These are phyloP conservation scores for Galagoides demidoff DNA, from an alignment of 2,797 vertebrate species.

Conservation along the genomic window DNA sequence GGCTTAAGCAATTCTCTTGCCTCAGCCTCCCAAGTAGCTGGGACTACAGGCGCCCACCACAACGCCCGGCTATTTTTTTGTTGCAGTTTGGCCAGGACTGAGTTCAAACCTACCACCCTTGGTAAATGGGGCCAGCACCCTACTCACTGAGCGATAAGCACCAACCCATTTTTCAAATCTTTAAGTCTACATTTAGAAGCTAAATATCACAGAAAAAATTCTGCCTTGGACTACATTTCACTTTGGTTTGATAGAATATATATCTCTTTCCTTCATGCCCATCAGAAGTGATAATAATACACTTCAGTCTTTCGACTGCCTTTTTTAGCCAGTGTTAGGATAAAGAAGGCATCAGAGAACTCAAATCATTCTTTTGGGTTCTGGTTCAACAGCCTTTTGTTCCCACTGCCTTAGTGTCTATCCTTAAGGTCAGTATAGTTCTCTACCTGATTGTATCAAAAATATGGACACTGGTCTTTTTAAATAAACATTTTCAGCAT, in stretches of 20 bases:
- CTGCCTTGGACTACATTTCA: not conserved
- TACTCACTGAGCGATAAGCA: too few species aligned
- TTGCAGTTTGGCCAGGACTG: too few species aligned
- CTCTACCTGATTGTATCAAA: not conserved
- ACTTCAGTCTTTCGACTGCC: not conserved
- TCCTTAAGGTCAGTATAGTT: not conserved
- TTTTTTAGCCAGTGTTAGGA: not conserved
- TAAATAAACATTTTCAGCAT: conserved; percentile 36
- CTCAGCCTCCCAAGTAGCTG: too few species aligned
- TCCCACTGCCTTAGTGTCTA: not conserved
- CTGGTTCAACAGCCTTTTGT: not conserved
- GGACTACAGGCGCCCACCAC: too few species aligned
- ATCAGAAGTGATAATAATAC: not conserved
- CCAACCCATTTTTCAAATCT: not conserved
- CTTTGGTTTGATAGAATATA: conserved; percentile 36
- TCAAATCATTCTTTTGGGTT: not conserved
- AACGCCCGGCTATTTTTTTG: too few species aligned
- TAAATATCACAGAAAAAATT: conserved; percentile 5
- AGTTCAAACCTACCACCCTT: too few species aligned
- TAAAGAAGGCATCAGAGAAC: not conserved
- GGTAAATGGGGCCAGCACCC: too few species aligned
- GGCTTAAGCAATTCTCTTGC: too few species aligned
- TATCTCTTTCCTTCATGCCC: not conserved
- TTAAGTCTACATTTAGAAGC: not conserved
- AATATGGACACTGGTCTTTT: not conserved